Evolutionary conservation across 2,888 invertebrate species (phyloP).

Genomic region (Macrosiphum euphorbiae): DNA sequence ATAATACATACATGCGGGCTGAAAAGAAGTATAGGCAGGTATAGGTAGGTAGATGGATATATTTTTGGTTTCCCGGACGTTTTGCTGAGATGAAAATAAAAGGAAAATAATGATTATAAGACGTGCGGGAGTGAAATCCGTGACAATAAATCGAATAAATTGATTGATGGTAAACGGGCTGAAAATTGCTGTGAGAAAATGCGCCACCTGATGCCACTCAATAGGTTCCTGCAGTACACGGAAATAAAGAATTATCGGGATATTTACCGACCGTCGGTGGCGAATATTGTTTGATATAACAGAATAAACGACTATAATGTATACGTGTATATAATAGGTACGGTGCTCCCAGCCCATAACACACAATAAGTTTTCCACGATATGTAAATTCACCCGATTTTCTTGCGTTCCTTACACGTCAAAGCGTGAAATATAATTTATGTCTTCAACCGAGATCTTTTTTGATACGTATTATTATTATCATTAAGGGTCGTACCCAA

Average conservation of each 20-base stretch:
- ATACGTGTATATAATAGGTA: background rate
- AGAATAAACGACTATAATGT: conserved; percentile 19
- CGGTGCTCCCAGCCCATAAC: background rate
- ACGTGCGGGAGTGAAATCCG: conserved; percentile 46
- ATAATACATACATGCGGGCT: background rate
- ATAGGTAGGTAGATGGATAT: background rate
- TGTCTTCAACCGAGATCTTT: background rate
- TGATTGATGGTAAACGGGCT: conserved; percentile 59
- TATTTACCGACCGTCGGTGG: conserved; percentile 42
- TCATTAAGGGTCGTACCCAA: too few species aligned
- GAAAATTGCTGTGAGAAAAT: conserved; percentile 63
- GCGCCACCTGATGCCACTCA: conserved; percentile 54
- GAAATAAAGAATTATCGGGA: conserved; percentile 28
- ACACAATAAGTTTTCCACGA: background rate
- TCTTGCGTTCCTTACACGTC: background rate
- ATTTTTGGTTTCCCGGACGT: conserved; percentile 20
- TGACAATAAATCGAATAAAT: conserved; percentile 65
- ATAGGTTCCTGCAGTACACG: background rate
- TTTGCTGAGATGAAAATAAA: background rate
- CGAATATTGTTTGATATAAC: background rate
- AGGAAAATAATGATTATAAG: conserved; percentile 57
- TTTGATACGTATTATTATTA: background rate
- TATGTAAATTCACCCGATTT: background rate
- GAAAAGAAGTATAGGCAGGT: background rate
- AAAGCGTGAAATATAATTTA: background rate